phyloP scores from a whole-genome alignment of 2,113 vertebrate species.

The Vidua macroura region DNA sequence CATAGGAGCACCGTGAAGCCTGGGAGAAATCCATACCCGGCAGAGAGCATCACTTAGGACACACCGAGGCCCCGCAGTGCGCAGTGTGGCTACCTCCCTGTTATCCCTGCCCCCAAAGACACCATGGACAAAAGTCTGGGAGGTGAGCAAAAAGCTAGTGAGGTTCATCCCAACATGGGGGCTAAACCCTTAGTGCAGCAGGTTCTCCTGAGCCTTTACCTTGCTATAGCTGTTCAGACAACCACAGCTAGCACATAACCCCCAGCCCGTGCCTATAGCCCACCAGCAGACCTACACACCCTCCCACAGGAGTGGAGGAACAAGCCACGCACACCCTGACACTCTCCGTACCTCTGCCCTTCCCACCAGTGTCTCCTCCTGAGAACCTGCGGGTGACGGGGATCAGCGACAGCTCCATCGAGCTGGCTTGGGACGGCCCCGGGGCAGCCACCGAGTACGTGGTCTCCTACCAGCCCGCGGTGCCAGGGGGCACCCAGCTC shows the following conservation, averaged over 20 bases:
- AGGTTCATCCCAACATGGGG: not conserved
- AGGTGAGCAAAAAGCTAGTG: not conserved
- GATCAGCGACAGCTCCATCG: slow-evolving; percentile 84
- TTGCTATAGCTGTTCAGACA: not conserved
- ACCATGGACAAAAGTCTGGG: fast-evolving
- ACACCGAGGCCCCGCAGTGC: no score
- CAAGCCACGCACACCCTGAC: not conserved
- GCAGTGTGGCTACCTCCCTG: not conserved
- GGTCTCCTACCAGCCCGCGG: slow-evolving; percentile 85
- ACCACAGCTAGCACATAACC: fast-evolving
- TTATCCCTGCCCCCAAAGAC: not conserved
- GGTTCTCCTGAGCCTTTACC: not conserved
- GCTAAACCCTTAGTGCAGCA: not conserved
- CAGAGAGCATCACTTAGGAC: not conserved
- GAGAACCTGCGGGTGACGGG: slow-evolving; percentile 84
- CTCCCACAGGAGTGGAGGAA: not conserved
- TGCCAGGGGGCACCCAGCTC: slow-evolving; percentile 80
- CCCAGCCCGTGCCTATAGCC: not conserved
- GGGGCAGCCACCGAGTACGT: slow-evolving; percentile 87
- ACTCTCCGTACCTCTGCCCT: slow-evolving; percentile 53
- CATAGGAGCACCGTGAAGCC: fast-evolving
- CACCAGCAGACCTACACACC: not conserved
- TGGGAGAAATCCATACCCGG: not conserved
- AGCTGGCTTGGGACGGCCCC: slow-evolving; percentile 89
- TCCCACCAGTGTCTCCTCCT: slow-evolving; percentile 84